A percentile compares a stretch with the other conserved stretches of the same genome.
Evolutionary conservation across 2,888 invertebrate genomes (phyloP).

Genomic region (Agonopterix arenella): DNA sequence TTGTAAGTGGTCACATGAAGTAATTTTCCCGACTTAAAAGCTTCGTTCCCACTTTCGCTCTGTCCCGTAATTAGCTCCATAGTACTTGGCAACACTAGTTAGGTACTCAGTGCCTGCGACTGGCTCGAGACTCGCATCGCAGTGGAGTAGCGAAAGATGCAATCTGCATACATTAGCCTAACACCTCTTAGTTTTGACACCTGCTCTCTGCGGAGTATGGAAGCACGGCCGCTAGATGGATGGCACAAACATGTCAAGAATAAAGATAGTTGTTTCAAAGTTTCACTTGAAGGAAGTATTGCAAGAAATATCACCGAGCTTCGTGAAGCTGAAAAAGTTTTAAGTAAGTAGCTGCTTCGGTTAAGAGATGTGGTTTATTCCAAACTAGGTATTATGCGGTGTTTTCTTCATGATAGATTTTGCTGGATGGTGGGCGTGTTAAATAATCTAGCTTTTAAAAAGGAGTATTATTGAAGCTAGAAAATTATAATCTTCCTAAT

Average conservation of each 20-base stretch:
- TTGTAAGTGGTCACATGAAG: no score
- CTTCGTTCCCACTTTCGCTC: no score
- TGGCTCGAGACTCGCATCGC: constrained; percentile 16
- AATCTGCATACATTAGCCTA: constrained; percentile 75
- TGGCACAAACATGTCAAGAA: constrained; percentile 64
- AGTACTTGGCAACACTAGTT: no score
- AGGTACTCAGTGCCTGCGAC: neutral
- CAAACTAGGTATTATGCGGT: no score
- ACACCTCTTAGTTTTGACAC: constrained; percentile 73
- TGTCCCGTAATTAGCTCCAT: no score
- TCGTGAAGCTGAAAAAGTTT: neutral
- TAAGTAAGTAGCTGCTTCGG: neutral
- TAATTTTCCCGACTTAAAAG: neutral
- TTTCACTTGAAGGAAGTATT: constrained; percentile 27
- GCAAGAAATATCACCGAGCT: constrained; percentile 20
- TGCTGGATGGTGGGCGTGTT: no score
- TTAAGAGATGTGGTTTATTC: no score
- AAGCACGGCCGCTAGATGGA: constrained; percentile 52
- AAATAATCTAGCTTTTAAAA: no score
- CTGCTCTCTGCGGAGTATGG: constrained; percentile 50
- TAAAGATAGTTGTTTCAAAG: constrained; percentile 51
- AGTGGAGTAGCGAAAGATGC: constrained; percentile 53
- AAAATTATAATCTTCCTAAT: no score
- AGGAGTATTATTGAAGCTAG: no score
- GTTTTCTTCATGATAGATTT: no score